Percentiles rank a stretch among this genome's conserved stretches.
Evolutionary conservation across 2,113 vertebrate genomes (phyloP).

Genomic region (Acrocephalus kingi): DNA sequence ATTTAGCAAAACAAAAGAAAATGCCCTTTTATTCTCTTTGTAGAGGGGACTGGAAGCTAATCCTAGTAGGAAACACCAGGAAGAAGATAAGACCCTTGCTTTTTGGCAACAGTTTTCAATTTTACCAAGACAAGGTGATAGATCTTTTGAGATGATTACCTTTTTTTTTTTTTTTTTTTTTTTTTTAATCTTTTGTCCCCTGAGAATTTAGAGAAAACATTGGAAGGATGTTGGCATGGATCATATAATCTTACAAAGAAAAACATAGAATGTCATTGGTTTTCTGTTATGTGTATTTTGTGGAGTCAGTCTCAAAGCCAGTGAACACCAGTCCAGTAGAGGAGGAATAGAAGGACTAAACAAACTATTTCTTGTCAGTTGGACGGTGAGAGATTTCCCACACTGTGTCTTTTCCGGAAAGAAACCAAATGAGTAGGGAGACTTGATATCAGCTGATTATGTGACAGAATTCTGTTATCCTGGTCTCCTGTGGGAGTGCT

Average conservation of each 20-base stretch:
- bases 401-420: neutral
- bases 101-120: neutral
- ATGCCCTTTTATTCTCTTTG: neutral
- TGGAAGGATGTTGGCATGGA: neutral
- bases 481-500: neutral
- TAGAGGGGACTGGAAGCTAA: neutral
- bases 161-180: neutral
- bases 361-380: neutral
- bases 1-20: slow-evolving; percentile 22
- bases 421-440: neutral
- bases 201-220: neutral
- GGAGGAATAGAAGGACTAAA: neutral
- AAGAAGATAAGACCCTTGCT: neutral
- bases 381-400: neutral
- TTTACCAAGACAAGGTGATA: neutral
- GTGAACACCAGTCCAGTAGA: neutral
- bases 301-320: neutral
- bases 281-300: neutral
- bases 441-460: neutral
- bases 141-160: neutral
- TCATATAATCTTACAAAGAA: neutral
- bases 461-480: neutral
- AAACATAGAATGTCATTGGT: neutral
- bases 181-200: neutral
- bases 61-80: neutral